phyloP scores from a whole-genome alignment of 2,888 invertebrate genomes.

The Girardia tigrina region DNA sequence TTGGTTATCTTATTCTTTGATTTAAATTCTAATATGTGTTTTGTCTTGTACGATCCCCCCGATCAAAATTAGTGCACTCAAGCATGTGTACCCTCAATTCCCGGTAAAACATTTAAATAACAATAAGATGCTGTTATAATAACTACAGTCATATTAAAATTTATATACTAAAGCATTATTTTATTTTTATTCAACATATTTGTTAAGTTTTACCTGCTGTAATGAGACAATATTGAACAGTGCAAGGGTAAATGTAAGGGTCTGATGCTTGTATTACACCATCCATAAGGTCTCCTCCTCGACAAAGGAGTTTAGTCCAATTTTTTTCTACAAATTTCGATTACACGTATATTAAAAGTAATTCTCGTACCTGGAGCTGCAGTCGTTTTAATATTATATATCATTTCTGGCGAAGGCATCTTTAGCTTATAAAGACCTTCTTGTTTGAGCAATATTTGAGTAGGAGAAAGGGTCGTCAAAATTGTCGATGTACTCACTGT shows the following conservation, averaged over 20 bases:
- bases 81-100: not conserved
- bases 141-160: not conserved
- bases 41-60: too few relatives aligned
- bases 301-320: conserved; percentile 38
- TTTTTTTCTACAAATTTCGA: not conserved
- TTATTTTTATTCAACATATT: not conserved
- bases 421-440: not conserved
- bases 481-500: not conserved
- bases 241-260: conserved; percentile 84
- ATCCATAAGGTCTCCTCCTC: conserved; percentile 41
- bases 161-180: not conserved
- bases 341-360: not conserved
- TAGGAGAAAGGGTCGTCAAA: not conserved
- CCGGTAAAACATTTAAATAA: not conserved
- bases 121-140: not conserved
- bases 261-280: conserved; percentile 54
- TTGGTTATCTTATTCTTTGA: too few relatives aligned
- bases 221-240: conserved; percentile 83
- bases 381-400: not conserved
- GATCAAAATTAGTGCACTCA: not conserved
- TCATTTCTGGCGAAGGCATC: not conserved
- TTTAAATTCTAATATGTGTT: too few relatives aligned
- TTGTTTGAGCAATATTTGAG: not conserved
- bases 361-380: not conserved
- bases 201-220: conserved; percentile 58